Percentiles rank a stretch among this genome's conserved stretches.
phyloP scores from a whole-genome alignment of 2,888 invertebrate genomes.

The Drosophila conformis region DNA sequence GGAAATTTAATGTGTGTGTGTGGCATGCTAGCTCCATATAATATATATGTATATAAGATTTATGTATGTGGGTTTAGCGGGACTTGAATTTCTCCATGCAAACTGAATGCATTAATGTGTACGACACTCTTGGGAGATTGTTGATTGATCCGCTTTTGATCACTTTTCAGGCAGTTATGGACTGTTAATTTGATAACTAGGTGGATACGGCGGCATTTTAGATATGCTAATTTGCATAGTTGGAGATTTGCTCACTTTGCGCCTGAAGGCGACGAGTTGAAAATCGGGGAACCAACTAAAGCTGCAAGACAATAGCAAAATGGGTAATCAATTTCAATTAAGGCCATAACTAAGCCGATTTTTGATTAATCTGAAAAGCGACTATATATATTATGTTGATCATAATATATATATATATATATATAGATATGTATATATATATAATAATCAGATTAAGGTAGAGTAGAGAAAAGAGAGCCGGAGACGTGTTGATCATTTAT shows the following conservation, averaged over 20 bases:
- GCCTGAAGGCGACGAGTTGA: not conserved
- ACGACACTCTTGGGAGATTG: constrained; percentile 31
- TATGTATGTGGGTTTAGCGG: constrained; percentile 5
- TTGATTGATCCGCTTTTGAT: constrained; percentile 25
- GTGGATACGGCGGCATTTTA: not conserved
- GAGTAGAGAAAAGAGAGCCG: not conserved
- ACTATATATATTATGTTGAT: too few relatives aligned
- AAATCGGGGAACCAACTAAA: not conserved
- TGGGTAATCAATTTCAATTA: not conserved
- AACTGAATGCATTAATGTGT: constrained; percentile 22
- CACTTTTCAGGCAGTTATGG: not conserved
- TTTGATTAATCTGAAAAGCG: not conserved
- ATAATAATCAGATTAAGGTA: not conserved
- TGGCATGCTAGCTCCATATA: constrained; percentile 4
- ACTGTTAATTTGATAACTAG: constrained; percentile 2
- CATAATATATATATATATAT: too few relatives aligned
- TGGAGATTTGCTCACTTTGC: not conserved
- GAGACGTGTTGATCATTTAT: not conserved
- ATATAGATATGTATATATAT: too few relatives aligned
- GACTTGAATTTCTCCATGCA: constrained; percentile 26
- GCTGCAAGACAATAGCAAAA: not conserved
- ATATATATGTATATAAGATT: not conserved
- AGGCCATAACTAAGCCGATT: not conserved
- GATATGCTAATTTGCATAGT: not conserved
- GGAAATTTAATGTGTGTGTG: constrained; percentile 12